Conservation (phyloP, 1,140 invertebrate genomes). For the Tigriopus japonicus region DNA sequence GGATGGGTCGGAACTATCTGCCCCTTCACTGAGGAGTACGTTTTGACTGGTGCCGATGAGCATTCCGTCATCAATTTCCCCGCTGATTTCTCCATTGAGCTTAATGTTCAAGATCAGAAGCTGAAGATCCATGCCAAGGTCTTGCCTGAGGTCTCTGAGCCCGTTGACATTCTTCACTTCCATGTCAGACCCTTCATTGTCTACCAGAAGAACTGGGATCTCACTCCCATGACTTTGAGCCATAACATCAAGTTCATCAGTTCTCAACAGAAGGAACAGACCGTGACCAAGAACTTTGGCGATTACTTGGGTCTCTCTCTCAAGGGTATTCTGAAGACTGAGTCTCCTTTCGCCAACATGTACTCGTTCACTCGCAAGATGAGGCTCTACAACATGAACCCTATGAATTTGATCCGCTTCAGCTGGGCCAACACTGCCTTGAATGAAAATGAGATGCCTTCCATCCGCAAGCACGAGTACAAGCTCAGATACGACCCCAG, state of each 20-base stretch:
- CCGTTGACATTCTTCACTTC: not conserved
- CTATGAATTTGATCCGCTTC: slow-evolving; percentile 9
- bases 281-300: not conserved
- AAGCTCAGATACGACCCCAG: not conserved
- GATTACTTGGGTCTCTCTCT: slow-evolving; percentile 3
- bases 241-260: slow-evolving; percentile 4
- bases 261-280: not conserved
- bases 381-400: slow-evolving; percentile 6
- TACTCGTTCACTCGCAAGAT: not conserved
- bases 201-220: not conserved
- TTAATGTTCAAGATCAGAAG: not conserved
- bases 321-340: not conserved
- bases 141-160: not conserved
- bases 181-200: not conserved
- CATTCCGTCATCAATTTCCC: not conserved
- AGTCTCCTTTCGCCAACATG: not conserved
- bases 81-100: not conserved
- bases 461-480: slow-evolving; percentile 4
- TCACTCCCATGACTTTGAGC: not conserved
- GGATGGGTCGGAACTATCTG: slow-evolving; percentile 7
- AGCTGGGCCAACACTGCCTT: not conserved
- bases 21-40: slow-evolving; percentile 11
- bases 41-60: slow-evolving; percentile 3
- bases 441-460: not conserved
- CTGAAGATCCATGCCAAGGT: not conserved